phyloP scores from a whole-genome alignment of 2,113 vertebrate species.

The Anser brachyrhynchus region DNA sequence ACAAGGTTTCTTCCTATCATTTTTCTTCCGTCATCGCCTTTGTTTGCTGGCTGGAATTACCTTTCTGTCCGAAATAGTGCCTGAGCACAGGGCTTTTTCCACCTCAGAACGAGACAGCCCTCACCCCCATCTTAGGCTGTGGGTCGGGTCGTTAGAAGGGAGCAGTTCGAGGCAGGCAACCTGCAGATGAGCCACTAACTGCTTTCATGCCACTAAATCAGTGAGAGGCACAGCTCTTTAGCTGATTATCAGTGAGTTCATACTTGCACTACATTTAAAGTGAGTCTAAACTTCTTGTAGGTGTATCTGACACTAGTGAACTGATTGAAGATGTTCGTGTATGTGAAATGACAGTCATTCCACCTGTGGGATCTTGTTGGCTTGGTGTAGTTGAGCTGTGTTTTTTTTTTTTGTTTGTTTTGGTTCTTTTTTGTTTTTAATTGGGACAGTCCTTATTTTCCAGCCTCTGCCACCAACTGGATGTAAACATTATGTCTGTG shows the following conservation, averaged over 20 bases:
- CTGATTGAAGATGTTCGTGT: not conserved
- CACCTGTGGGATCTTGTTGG: not conserved
- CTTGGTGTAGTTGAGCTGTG: not conserved
- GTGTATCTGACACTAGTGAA: not conserved
- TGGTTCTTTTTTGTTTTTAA: not conserved
- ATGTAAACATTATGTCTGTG: not conserved
- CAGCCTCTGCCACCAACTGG: not conserved
- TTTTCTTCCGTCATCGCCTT: constrained; percentile 68
- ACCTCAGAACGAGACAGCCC: not conserved
- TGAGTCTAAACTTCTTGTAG: not conserved
- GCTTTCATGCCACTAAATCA: not conserved
- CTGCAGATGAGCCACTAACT: not conserved
- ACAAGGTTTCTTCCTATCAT: constrained; percentile 59
- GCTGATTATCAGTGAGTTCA: not conserved
- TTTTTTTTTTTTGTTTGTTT: too few relatives aligned
- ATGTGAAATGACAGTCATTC: not conserved
- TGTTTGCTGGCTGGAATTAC: constrained; percentile 60
- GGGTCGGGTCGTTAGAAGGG: not conserved
- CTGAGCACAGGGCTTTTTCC: not conserved
- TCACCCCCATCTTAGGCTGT: not conserved
- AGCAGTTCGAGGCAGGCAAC: not conserved
- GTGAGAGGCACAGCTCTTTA: not conserved
- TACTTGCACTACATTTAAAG: not conserved
- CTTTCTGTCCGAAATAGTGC: not conserved
- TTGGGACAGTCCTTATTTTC: not conserved